Conservation (phyloP, 2,888 invertebrate species). For the Drosophila pegasa region DNA sequence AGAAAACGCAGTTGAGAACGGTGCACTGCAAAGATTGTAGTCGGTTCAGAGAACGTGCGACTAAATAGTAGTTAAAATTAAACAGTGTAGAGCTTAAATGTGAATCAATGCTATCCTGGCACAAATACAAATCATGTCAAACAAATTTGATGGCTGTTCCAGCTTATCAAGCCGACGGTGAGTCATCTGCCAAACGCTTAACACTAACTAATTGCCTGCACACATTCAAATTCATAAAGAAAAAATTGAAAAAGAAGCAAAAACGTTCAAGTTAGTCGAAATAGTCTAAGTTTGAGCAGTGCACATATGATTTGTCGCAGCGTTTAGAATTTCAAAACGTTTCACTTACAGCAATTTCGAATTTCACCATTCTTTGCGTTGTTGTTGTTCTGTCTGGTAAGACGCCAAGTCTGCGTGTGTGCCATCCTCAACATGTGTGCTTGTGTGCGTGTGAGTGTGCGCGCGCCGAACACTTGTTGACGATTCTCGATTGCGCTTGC, state of each 20-base stretch:
- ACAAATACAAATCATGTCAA: constrained; percentile 23
- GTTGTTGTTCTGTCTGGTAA: constrained; percentile 29
- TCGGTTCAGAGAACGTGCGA: background rate
- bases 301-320: background rate
- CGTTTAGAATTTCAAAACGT: background rate
- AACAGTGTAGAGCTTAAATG: constrained; percentile 9
- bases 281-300: background rate
- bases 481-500: constrained; percentile 18
- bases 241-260: background rate
- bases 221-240: constrained; percentile 15
- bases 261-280: background rate
- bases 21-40: constrained; percentile 4
- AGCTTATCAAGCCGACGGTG: constrained; percentile 66
- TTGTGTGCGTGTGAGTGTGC: constrained; percentile 13
- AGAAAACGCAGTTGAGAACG: constrained; percentile 1
- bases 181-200: constrained; percentile 54
- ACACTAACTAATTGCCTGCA: constrained; percentile 7
- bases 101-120: constrained; percentile 18
- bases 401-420: constrained; percentile 16
- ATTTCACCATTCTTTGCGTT: constrained; percentile 69
- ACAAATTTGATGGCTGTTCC: constrained; percentile 21
- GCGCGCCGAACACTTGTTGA: constrained; percentile 63
- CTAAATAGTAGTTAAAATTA: constrained; percentile 8
- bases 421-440: constrained; percentile 16
- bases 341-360: constrained; percentile 39